These are phyloP conservation scores for Pseudomyrmex gracilis DNA, from an alignment of 1,140 invertebrate genomes.

Conservation along the genomic window DNA sequence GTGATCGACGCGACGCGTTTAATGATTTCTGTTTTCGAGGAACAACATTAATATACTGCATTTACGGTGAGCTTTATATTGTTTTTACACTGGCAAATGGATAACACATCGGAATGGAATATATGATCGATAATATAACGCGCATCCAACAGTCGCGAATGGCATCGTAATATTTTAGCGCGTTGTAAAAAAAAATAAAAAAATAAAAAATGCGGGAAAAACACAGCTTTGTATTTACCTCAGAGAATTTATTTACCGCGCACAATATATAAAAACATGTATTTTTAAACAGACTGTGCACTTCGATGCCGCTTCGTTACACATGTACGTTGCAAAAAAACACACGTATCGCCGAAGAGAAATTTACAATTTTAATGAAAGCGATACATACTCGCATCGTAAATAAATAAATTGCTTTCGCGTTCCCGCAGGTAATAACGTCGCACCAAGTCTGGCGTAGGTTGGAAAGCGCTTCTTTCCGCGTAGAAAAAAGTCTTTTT, in stretches of 20 bases:
- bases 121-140: constrained; percentile 34
- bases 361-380: constrained; percentile 50
- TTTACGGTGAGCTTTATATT: constrained; percentile 3
- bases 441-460: background rate
- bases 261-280: constrained; percentile 24
- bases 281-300: constrained; percentile 28
- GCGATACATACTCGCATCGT: constrained; percentile 17
- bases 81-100: constrained; percentile 18
- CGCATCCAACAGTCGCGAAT: background rate
- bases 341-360: background rate
- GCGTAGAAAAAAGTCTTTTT: constrained; percentile 30
- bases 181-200: background rate
- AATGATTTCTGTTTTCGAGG: background rate
- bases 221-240: constrained; percentile 29
- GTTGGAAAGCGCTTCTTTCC: background rate
- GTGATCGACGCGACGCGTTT: background rate
- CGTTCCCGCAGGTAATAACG: constrained; percentile 8
- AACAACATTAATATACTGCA: background rate
- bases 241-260: constrained; percentile 42
- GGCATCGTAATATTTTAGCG: constrained; percentile 32
- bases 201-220: constrained; percentile 25
- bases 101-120: background rate
- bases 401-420: constrained; percentile 37
- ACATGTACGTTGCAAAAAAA: constrained; percentile 19
- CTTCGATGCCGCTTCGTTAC: constrained; percentile 14